phyloP scores from a whole-genome alignment of 2,888 invertebrate genomes.

The Drosophila sordidula region DNA sequence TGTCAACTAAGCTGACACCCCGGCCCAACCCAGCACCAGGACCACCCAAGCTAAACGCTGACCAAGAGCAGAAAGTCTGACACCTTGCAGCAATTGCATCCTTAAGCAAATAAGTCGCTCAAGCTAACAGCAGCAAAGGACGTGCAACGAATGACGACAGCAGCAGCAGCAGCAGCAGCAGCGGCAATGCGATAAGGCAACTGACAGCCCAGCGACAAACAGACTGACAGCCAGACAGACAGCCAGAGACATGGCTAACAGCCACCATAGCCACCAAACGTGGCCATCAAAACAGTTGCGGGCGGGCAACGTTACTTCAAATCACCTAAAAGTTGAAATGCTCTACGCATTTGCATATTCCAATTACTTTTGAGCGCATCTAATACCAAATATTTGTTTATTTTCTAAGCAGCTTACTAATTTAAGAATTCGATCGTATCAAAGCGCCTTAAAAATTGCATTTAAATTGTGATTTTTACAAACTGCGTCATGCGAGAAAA shows the following conservation, averaged over 20 bases:
- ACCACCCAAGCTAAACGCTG: conserved; percentile 46
- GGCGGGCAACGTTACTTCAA: not conserved
- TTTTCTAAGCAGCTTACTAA: not conserved
- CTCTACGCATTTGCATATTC: not conserved
- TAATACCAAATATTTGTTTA: too few relatives aligned
- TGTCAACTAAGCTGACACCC: conserved; percentile 27
- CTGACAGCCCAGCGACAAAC: conserved; percentile 25
- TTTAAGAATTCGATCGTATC: not conserved
- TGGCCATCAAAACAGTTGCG: conserved; percentile 11
- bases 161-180: not conserved
- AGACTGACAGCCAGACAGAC: conserved; percentile 10
- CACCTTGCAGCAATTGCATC: conserved; percentile 47
- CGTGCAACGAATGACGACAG: conserved; percentile 27
- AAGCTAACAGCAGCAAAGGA: conserved; percentile 51
- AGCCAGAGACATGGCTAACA: not conserved
- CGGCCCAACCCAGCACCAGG: not conserved
- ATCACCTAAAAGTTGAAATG: conserved; percentile 17
- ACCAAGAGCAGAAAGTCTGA: conserved; percentile 44
- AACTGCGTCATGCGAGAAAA: not conserved
- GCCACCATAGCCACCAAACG: conserved; percentile 30
- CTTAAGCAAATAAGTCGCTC: conserved; percentile 64
- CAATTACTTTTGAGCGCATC: not conserved
- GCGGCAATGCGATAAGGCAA: conserved; percentile 27
- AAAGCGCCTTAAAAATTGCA: not conserved
- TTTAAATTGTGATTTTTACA: not conserved